phyloP scores from a whole-genome alignment of 2,113 vertebrate species.

The Pollimyrus isidori region DNA sequence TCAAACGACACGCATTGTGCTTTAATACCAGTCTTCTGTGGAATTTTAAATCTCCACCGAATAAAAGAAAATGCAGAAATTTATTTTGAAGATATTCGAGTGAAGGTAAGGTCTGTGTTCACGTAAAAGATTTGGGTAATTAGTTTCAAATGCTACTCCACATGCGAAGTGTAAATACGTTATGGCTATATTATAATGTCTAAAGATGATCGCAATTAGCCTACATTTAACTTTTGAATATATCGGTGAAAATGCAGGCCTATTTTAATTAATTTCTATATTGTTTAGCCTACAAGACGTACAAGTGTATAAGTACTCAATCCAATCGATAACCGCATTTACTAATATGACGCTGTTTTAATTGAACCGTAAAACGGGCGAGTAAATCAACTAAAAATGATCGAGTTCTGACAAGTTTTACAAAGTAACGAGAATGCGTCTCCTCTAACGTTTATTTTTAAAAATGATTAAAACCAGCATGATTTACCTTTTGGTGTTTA shows the following conservation, averaged over 20 bases:
- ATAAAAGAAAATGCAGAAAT: not conserved
- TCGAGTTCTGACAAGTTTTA: not conserved
- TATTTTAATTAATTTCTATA: not conserved
- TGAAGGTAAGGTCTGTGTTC: slow-evolving; percentile 3
- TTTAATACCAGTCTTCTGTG: not conserved
- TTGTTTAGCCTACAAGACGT: not conserved
- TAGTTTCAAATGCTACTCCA: not conserved
- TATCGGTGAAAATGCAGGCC: not conserved
- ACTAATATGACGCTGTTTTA: not conserved
- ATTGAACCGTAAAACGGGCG: not conserved
- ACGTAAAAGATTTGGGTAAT: not conserved
- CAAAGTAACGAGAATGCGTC: not conserved
- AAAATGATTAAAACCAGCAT: not conserved
- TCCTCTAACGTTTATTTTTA: not conserved
- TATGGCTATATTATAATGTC: not conserved
- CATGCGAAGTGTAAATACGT: not conserved
- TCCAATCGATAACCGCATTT: not conserved
- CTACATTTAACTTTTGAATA: not conserved
- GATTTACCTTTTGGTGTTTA: not conserved
- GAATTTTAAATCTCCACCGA: not conserved
- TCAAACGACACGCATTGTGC: not conserved
- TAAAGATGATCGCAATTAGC: not conserved
- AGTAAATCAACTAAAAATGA: not conserved
- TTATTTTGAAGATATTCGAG: not conserved
- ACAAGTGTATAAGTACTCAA: not conserved